Percentiles rank a stretch among this genome's conserved stretches.
These are phyloP conservation scores for Forbesichthys agassizii DNA, from an alignment of 2,113 vertebrate genomes.

Conservation along the genomic window DNA sequence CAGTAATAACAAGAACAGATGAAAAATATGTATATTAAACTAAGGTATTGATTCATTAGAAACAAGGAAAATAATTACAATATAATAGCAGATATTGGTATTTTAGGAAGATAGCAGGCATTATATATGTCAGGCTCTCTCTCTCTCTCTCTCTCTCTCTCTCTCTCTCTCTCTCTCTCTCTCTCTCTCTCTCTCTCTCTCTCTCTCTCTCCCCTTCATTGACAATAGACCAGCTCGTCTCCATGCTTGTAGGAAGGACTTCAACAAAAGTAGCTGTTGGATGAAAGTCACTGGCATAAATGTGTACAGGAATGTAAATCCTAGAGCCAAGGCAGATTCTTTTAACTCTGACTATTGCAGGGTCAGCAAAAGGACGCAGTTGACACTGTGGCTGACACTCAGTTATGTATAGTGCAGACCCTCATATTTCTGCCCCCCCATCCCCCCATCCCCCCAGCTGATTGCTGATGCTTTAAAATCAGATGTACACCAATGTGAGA, in stretches of 20 bases:
- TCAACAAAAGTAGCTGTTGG: constrained; percentile 14
- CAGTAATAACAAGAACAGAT: too few relatives aligned
- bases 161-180: constrained; percentile 2
- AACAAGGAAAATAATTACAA: too few relatives aligned
- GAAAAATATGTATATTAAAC: too few relatives aligned
- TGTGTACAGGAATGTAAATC: constrained; percentile 29
- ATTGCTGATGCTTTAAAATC: too few relatives aligned
- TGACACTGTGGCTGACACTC: constrained; percentile 5
- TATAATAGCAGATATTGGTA: too few relatives aligned
- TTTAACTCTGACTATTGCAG: constrained; percentile 19
- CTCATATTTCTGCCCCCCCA: too few relatives aligned
- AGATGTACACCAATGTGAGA: too few relatives aligned
- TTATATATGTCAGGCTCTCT: background rate
- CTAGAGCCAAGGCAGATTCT: constrained; percentile 27
- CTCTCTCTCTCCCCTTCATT: constrained; percentile 2
- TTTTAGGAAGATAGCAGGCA: too few relatives aligned
- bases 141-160: background rate
- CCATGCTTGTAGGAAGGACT: constrained; percentile 48
- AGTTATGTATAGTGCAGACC: background rate
- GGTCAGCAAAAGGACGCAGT: constrained; percentile 12
- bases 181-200: constrained; percentile 2
- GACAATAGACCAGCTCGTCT: constrained; percentile 27
- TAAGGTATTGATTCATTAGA: too few relatives aligned
- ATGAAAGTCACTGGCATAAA: constrained; percentile 35
- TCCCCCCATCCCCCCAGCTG: too few relatives aligned